phyloP scores from a whole-genome alignment of 2,888 invertebrate genomes.

The Chrysodeixis includens region DNA sequence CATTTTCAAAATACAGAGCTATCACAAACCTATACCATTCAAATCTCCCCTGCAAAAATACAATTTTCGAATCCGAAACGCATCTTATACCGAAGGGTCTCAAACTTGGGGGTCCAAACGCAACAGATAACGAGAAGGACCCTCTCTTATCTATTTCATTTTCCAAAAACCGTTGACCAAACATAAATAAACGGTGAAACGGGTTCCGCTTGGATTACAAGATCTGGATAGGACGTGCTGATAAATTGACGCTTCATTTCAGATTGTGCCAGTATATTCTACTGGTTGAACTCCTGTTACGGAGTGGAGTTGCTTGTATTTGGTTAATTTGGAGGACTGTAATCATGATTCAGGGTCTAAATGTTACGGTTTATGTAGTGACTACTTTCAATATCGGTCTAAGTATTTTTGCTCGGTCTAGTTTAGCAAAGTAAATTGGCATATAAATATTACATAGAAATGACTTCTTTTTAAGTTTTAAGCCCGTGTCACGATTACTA shows the following conservation, averaged over 20 bases:
- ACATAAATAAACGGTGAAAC: conserved; percentile 84
- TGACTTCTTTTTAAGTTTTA: no score
- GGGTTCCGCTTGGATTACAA: conserved; percentile 66
- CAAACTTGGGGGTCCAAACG: conserved; percentile 44
- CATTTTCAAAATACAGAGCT: neutral
- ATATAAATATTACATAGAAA: no score
- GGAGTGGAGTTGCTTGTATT: neutral
- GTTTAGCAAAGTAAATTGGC: no score
- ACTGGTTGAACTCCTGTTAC: conserved; percentile 10
- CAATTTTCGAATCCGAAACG: conserved; percentile 53
- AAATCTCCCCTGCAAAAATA: conserved; percentile 27
- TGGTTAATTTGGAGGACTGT: neutral
- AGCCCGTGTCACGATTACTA: no score
- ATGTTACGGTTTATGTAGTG: no score
- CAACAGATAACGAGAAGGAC: conserved; percentile 61
- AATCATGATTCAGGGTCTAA: no score
- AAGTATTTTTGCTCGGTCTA: no score
- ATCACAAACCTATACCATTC: conserved; percentile 25
- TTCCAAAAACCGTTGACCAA: conserved; percentile 79
- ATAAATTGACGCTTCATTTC: conserved; percentile 52
- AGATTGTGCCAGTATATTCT: conserved; percentile 40
- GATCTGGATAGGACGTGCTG: conserved; percentile 53
- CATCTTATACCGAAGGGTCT: conserved; percentile 49
- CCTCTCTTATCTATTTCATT: conserved; percentile 78
- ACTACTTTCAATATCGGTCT: no score